phyloP scores from a whole-genome alignment of 2,888 invertebrate genomes.

The Bugula neritina region DNA sequence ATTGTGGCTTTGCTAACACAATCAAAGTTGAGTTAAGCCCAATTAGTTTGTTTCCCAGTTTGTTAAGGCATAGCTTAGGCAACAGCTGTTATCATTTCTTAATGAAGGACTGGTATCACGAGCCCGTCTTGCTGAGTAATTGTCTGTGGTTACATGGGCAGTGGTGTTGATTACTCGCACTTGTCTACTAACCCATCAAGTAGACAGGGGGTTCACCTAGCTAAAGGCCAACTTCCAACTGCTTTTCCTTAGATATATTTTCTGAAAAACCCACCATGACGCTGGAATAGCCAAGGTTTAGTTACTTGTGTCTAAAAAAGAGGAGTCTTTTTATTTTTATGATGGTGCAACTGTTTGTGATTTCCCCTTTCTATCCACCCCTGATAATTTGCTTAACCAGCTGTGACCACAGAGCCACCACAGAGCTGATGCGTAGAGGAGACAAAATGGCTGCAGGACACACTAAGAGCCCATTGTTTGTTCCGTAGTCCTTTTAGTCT shows the following conservation, averaged over 20 bases:
- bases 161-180: too few relatives aligned
- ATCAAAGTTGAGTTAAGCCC: neutral
- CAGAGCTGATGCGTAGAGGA: neutral
- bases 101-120: slow-evolving; percentile 8
- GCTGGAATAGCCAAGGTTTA: too few relatives aligned
- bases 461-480: neutral
- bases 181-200: too few relatives aligned
- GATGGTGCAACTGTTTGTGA: too few relatives aligned
- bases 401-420: neutral
- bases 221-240: too few relatives aligned
- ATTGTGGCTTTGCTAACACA: slow-evolving; percentile 23
- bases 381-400: neutral
- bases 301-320: too few relatives aligned
- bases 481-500: neutral
- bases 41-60: neutral
- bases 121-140: neutral
- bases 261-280: too few relatives aligned
- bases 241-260: too few relatives aligned
- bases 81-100: slow-evolving; percentile 15
- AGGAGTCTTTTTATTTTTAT: too few relatives aligned
- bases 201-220: too few relatives aligned
- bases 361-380: neutral
- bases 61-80: slow-evolving; percentile 8
- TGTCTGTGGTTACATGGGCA: slow-evolving; percentile 6
- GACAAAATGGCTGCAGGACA: neutral